phyloP scores from a whole-genome alignment of 2,113 vertebrate genomes.

The Actinemys pallida region DNA sequence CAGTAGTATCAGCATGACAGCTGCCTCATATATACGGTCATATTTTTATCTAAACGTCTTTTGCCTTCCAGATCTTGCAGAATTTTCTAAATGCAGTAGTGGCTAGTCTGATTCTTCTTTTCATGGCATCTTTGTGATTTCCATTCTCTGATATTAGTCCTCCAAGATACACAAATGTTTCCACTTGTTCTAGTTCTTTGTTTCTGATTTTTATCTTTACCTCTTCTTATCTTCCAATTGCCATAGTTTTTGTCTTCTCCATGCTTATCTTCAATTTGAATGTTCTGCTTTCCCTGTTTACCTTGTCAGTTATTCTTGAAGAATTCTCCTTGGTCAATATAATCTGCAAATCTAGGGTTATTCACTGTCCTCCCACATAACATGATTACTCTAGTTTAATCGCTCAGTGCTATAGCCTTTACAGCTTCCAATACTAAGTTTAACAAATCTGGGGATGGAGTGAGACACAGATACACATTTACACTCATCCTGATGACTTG shows the following conservation, averaged over 20 bases:
- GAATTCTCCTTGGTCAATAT: background rate
- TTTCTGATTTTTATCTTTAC: background rate
- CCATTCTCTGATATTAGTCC: background rate
- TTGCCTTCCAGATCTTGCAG: background rate
- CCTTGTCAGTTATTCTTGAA: background rate
- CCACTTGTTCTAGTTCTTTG: background rate
- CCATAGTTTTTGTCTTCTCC: background rate
- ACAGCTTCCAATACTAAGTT: background rate
- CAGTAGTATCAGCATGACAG: background rate
- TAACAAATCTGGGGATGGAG: background rate
- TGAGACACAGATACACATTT: no score
- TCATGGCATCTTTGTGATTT: background rate
- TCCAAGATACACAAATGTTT: background rate
- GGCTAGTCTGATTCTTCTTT: background rate
- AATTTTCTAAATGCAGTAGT: background rate
- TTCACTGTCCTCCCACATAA: background rate
- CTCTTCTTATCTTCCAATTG: background rate
- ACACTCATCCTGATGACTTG: background rate
- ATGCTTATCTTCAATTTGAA: background rate
- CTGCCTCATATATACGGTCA: background rate
- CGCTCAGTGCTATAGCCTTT: background rate
- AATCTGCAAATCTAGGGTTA: background rate
- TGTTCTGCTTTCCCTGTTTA: background rate
- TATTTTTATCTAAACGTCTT: background rate
- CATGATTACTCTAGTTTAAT: background rate